A percentile compares a stretch with the other conserved stretches of the same genome.
phyloP scores from a whole-genome alignment of 1,140 invertebrate genomes.

The Drosophila kohkoa region DNA sequence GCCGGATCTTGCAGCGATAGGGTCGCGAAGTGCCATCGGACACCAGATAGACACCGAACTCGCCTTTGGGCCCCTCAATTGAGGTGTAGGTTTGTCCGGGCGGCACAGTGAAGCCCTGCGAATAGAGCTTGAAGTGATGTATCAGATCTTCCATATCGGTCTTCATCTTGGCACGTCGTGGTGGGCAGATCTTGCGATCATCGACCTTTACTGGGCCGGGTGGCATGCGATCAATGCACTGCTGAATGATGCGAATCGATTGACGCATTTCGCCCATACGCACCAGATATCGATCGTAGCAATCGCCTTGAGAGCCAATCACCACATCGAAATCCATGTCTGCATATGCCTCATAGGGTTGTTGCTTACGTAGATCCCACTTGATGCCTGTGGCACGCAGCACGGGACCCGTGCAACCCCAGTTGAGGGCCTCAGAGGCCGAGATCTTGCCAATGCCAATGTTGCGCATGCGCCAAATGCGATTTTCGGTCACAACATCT shows the following conservation, averaged over 20 bases:
- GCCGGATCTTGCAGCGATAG: constrained; percentile 92
- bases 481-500: constrained; percentile 92
- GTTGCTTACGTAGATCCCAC: constrained; percentile 94
- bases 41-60: constrained; percentile 94
- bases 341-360: constrained; percentile 95
- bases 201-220: constrained; percentile 92
- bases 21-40: constrained; percentile 93
- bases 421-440: constrained; percentile 93
- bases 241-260: constrained; percentile 90
- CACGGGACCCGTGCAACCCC: constrained; percentile 93
- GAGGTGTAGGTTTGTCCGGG: constrained; percentile 93
- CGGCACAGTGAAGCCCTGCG: constrained; percentile 92
- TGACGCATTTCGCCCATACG: constrained; percentile 93
- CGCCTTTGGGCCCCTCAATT: constrained; percentile 93
- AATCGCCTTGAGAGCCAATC: constrained; percentile 93
- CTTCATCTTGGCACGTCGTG: constrained; percentile 93
- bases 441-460: constrained; percentile 91
- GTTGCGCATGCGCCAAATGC: constrained; percentile 92
- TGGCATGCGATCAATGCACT: constrained; percentile 95
- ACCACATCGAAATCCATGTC: constrained; percentile 94
- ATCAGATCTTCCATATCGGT: constrained; percentile 95
- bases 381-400: constrained; percentile 93
- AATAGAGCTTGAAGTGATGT: constrained; percentile 95
- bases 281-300: constrained; percentile 89
- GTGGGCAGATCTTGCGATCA: constrained; percentile 93